These are phyloP conservation scores for Scarus forsteni DNA, from an alignment of 2,797 vertebrate species.

Conservation along the genomic window DNA sequence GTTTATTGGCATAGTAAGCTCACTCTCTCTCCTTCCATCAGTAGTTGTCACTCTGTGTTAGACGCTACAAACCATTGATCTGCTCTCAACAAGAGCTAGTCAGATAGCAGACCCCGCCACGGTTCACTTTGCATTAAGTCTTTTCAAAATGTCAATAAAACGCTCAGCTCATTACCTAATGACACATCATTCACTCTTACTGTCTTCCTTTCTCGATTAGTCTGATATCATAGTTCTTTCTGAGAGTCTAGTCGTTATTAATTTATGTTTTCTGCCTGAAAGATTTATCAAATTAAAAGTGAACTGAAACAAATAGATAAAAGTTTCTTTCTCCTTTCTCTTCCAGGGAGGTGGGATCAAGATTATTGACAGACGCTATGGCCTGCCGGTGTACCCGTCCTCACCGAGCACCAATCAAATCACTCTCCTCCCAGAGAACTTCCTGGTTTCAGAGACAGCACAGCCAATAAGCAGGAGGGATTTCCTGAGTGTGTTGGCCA, in stretches of 20 bases:
- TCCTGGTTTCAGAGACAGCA: slow-evolving; percentile 50
- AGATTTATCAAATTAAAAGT: slow-evolving; percentile 11
- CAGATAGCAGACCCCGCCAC: slow-evolving; percentile 58
- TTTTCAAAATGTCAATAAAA: slow-evolving; percentile 67
- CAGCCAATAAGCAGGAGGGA: slow-evolving; percentile 69
- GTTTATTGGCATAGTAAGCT: slow-evolving; percentile 62
- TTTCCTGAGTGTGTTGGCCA: slow-evolving; percentile 73
- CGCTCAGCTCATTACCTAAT: slow-evolving; percentile 71
- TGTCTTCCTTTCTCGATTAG: slow-evolving; percentile 10
- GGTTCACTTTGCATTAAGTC: slow-evolving; percentile 70
- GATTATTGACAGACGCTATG: slow-evolving; percentile 63
- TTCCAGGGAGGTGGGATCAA: slow-evolving; percentile 70
- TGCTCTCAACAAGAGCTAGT: slow-evolving; percentile 72
- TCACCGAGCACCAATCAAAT: slow-evolving; percentile 64
- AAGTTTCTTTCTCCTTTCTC: background rate
- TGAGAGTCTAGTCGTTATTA: slow-evolving; percentile 13
- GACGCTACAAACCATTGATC: slow-evolving; percentile 75
- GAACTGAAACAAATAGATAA: background rate
- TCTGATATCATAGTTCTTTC: slow-evolving; percentile 12
- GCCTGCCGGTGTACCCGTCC: slow-evolving; percentile 71
- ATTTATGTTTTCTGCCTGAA: background rate
- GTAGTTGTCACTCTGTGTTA: slow-evolving; percentile 77
- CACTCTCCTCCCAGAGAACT: slow-evolving; percentile 73
- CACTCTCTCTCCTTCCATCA: slow-evolving; percentile 51
- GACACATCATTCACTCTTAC: slow-evolving; percentile 58